Percentiles rank a stretch among this genome's conserved stretches.
These are phyloP conservation scores for Mycteria americana DNA, from an alignment of 2,797 vertebrate species.

Conservation along the genomic window DNA sequence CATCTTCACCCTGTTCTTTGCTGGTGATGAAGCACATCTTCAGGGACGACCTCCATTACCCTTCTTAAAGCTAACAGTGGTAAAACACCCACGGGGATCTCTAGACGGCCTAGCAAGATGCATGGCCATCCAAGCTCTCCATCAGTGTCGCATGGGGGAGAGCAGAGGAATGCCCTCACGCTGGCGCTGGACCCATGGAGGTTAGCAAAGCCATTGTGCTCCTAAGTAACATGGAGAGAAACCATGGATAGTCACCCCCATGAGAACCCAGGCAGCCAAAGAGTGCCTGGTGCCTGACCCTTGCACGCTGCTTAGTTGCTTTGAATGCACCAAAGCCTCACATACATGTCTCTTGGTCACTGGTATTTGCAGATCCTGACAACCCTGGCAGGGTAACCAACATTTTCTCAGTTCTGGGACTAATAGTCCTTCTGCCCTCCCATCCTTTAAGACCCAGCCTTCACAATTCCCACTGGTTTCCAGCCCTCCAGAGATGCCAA, in stretches of 20 bases:
- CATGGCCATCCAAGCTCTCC: not conserved
- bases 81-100: not conserved
- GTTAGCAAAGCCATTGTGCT: not conserved
- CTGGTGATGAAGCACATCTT: not conserved
- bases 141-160: not conserved
- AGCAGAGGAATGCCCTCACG: not conserved
- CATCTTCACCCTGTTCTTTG: not conserved
- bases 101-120: not conserved
- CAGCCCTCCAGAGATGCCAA: not conserved
- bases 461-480: not conserved
- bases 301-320: not conserved
- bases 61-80: not conserved
- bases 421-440: not conserved
- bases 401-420: not conserved
- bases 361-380: not conserved
- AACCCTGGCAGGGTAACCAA: not conserved
- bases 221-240: not conserved
- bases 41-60: not conserved
- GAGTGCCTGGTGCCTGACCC: not conserved
- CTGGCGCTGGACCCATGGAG: not conserved
- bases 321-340: not conserved
- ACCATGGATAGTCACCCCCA: not conserved
- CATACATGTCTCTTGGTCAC: not conserved
- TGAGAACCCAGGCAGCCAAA: not conserved
- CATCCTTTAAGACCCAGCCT: not conserved